These are phyloP conservation scores for Chamaetylas fuelleborni DNA, from an alignment of 2,113 vertebrate genomes.

Conservation along the genomic window DNA sequence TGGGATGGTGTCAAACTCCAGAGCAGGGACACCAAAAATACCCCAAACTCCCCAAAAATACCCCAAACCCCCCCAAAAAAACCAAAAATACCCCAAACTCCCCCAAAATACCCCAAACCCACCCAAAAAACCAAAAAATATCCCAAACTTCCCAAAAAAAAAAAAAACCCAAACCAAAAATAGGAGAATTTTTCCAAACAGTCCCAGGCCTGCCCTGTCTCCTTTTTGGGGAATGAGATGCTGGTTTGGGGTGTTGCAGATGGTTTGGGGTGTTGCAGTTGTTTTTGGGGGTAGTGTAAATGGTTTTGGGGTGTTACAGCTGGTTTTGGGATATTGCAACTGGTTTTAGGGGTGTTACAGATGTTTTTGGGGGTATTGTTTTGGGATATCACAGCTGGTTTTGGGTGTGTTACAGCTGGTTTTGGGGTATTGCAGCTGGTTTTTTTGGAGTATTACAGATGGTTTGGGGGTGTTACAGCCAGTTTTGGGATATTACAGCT, in stretches of 20 bases:
- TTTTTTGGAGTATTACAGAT: too few relatives aligned
- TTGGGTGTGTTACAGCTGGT: too few relatives aligned
- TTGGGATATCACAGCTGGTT: too few relatives aligned
- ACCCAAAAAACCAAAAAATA: too few relatives aligned
- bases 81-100: not conserved
- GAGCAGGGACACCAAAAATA: fast-evolving
- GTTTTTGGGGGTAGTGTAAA: fast-evolving
- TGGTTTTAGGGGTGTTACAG: too few relatives aligned
- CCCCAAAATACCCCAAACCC: not conserved
- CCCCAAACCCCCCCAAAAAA: not conserved
- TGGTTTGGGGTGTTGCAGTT: fast-evolving
- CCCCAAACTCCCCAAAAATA: too few relatives aligned
- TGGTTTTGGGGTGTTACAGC: fast-evolving
- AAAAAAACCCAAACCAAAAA: not conserved
- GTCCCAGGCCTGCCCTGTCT: fast-evolving
- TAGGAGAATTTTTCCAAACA: not conserved
- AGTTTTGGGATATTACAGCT: too few relatives aligned
- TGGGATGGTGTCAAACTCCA: not conserved
- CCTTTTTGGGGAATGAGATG: not conserved
- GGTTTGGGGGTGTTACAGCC: too few relatives aligned
- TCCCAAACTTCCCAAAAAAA: not conserved
- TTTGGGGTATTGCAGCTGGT: too few relatives aligned
- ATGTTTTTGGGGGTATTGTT: too few relatives aligned
- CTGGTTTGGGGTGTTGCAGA: not conserved
- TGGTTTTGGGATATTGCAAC: too few relatives aligned